These are phyloP conservation scores for Knipowitschia caucasica DNA, from an alignment of 2,797 vertebrate species.

Conservation along the genomic window DNA sequence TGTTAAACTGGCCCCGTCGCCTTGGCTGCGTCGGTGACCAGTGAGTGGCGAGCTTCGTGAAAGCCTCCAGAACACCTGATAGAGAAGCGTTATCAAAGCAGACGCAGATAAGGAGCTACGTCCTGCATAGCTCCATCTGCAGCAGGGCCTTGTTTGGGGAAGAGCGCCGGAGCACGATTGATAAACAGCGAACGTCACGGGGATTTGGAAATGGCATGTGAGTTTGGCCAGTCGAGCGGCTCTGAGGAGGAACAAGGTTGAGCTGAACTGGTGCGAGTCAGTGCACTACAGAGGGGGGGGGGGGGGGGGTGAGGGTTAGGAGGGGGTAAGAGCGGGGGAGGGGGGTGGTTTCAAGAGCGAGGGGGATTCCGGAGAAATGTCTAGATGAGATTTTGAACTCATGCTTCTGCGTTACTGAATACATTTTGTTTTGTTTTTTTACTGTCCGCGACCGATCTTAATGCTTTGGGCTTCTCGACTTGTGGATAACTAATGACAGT, in stretches of 20 bases:
- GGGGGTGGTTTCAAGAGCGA: no score
- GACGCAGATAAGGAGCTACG: constrained; percentile 55
- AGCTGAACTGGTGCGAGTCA: constrained; percentile 63
- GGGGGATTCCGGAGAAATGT: no score
- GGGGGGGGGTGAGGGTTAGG: neutral
- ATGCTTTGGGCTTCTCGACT: no score
- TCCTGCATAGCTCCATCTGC: constrained; percentile 48
- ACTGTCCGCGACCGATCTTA: no score
- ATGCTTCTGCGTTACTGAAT: no score
- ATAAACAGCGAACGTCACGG: constrained; percentile 50
- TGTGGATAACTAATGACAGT: no score
- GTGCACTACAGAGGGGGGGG: constrained; percentile 39
- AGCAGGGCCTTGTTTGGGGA: constrained; percentile 67
- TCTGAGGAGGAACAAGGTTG: constrained; percentile 34
- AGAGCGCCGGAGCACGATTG: constrained; percentile 38
- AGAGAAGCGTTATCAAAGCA: constrained; percentile 56
- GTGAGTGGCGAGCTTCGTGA: constrained; percentile 41
- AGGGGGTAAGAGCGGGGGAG: no score
- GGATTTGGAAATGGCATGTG: constrained; percentile 22
- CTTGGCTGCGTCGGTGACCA: constrained; percentile 20
- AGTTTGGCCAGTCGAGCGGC: constrained; percentile 49
- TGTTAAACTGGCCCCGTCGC: constrained; percentile 34
- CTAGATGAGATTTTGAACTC: no score
- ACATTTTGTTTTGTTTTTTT: no score
- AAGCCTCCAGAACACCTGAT: constrained; percentile 69